Evolutionary conservation across 2,113 vertebrate species (phyloP), one percentile per base, ranked within the genome.

Genomic region (Oryzias curvinotus): DNA sequence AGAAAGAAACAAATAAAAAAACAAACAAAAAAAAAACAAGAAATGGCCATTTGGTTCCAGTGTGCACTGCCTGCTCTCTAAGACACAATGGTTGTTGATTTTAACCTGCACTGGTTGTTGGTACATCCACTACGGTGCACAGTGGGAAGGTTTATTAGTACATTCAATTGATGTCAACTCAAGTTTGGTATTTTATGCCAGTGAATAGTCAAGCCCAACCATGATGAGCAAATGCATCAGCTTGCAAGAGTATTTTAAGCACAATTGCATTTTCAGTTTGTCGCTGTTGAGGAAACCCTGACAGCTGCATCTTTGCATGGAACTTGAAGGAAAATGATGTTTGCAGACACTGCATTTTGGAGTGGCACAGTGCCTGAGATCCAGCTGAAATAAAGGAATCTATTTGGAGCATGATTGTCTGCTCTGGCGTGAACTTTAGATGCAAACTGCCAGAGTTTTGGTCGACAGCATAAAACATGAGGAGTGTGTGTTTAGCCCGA

Each of bases 401-500:
- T 51, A 41, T 65, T 26, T 55, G 46, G 69, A 69, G 52, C 52
- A 65, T 36, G 82, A 87, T 77, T 85, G 85, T 86, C 85, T 75
- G 75, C 57, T 77, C 69, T 52, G 67, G 71, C 58, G 21, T 66
- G 58, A 79, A 53, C 68, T 59, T 65, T 53, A 53, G 48, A 74
- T 81, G 75, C 75, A 47, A 66, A 65, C 36, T 48, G 52, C 13
- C 57, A 53, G 59, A 77, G 21, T 73, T 87, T 87, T 88, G 89
- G 87, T 88, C 68, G 54, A 83, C 80, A 91, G 85, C 82, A 55
- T 78, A 50, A 80, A 71, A 63, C 69, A 75, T 69, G 75, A 82
- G 77, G 75, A 78, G 86, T 75, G 80, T 80, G 63, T 18, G 63
- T 73, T 65, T 62, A 12, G 43, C 73, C 75, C 36, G 73, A 85